Base-by-base conservation (phyloP, 1,140 invertebrate genomes). In the Grapholita molesta region DNA sequence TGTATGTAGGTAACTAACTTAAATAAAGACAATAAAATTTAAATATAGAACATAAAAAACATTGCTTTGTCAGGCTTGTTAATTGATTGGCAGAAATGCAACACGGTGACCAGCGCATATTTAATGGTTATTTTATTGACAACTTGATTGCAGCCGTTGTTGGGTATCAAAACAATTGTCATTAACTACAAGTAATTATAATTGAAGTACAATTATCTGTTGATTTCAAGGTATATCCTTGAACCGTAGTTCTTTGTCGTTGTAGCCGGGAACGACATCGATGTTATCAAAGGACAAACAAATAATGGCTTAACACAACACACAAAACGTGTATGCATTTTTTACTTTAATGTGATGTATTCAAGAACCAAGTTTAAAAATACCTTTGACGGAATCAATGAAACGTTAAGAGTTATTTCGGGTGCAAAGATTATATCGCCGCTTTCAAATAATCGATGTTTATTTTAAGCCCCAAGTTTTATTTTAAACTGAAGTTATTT, bases 381-480 rank as follows among this genome's bases (percentile, higher is more conserved):
- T 38, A 38, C 33, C 9, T 48, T 15, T 48, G 2, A 18, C 15
- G 18, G n/a, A 18, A 48, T 18, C n/a, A 48, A 48, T 8, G n/a
- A 48, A 21, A 21, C 8, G 42, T 48, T 8, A 9, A 48, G 4
- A 48, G 42, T 21, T 48, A 48, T 21, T 48, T 9, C 21, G 15
- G 42, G 15, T 48, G 42, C 42, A 48, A 48, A 18, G 42, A 38
- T 48, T 48, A 8, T 48, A 48, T 48, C 6, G 18, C 18, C 42
- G 42, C 42, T 48, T n/a, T 48, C 18, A 48, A 48, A 48, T 21
- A 61, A 28, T n/a, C n/a, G 57, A 61, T 5, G 12, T 28, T 61
- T 61, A 61, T 61, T 61, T 61, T 61, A 61, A 61, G 24, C 24
- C 57, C 4, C 12, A 21, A 18, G 57, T 61, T 61, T 61, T 25